Evolutionary conservation across 2,113 vertebrate genomes (phyloP), one percentile per base, ranked within the genome.

Genomic region (Psettodes erumei): DNA sequence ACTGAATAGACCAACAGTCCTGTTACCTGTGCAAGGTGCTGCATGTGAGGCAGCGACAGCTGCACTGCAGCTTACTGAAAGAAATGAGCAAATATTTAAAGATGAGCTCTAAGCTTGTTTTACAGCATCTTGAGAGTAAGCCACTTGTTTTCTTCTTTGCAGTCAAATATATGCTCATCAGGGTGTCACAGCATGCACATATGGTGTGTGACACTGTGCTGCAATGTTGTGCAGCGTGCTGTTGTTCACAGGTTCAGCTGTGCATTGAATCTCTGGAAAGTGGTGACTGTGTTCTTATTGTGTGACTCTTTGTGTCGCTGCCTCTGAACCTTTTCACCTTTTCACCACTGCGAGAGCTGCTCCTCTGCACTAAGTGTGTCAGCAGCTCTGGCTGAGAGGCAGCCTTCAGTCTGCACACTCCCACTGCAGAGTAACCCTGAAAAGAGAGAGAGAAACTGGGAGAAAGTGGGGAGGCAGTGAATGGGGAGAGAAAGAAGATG

Each of bases 371-470:
- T 78, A 73, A 89, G 84, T 84, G 82, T 90, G 86, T 91, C 90
- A 91, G 90, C 88, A 91, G 61, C 35, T 81, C 85, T 88, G 90
- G 87, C 89, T 90, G 89, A 90, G 86, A 89, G 71, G 83, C 86
- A 88, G 87, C 80, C 82, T 86, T 89, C 88, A 84, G 82, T 90
- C 86, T 81, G 81, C 83, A 88, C 77, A 55, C 79, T 48, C 64
- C 18, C n/a, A 75, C 70, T 81, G 83, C 73, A 81, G 66, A 58
- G 76, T 88, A 88, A 89, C 91, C 90, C 88, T 77, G 79, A 71
- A 85, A 86, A 86, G 72, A 84, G 70, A 79, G 77, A 63, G 70
- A 79, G 77, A 63, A 76, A 70, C 45, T 63, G 75, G 65, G 69
- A 75, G 43, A 61, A 60, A 47, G 40, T 60, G 72, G 33, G 54